phyloP scores from a whole-genome alignment of 2,113 vertebrate genomes.

The Centropus unirufus region DNA sequence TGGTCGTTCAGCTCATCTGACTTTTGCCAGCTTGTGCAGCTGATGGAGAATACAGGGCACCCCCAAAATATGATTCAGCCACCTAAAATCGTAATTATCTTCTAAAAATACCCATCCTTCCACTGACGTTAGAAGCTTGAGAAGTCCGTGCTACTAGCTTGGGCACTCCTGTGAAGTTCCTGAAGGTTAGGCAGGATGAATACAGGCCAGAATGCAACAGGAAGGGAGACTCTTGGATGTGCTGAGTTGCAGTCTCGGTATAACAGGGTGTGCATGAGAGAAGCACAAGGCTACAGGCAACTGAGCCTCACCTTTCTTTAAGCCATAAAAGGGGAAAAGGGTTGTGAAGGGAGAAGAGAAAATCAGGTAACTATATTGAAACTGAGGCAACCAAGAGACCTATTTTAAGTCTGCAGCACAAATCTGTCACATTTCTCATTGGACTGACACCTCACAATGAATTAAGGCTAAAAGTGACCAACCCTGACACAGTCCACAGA shows the following conservation, averaged over 20 bases:
- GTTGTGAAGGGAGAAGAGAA: slow-evolving; percentile 56
- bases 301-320: neutral
- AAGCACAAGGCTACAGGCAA: neutral
- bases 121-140: neutral
- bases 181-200: neutral
- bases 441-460: neutral
- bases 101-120: neutral
- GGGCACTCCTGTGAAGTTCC: neutral
- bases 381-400: neutral
- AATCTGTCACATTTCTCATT: neutral
- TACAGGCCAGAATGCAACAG: neutral
- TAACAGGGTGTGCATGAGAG: neutral
- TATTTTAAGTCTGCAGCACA: neutral
- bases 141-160: neutral
- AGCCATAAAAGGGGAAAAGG: slow-evolving; percentile 44
- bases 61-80: neutral
- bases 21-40: neutral
- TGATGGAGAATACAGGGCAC: neutral
- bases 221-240: neutral
- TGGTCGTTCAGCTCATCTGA: neutral
- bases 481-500: neutral
- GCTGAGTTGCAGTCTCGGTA: fast-evolving
- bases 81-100: neutral
- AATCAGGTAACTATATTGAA: slow-evolving; percentile 23
- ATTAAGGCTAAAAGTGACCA: neutral